These are phyloP conservation scores for Orius insidiosus DNA, from an alignment of 1,140 invertebrate species.

Conservation along the genomic window DNA sequence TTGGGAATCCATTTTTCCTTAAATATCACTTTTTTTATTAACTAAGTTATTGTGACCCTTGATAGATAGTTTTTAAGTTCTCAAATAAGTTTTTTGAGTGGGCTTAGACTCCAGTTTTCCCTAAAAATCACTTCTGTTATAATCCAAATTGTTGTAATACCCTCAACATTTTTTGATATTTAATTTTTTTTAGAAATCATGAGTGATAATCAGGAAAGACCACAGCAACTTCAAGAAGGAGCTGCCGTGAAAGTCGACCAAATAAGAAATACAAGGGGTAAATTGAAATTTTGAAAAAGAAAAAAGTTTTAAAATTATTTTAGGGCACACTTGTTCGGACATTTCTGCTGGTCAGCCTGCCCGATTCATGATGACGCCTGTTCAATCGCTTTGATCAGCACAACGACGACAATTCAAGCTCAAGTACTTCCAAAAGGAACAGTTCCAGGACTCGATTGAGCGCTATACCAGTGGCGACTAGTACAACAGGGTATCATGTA, in stretches of 20 bases:
- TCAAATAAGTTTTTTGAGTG: no score
- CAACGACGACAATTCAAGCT: constrained; percentile 11
- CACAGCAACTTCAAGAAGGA: not conserved
- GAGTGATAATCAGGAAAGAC: constrained; percentile 6
- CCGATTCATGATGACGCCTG: constrained; percentile 9
- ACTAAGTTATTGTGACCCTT: no score
- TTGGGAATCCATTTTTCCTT: no score
- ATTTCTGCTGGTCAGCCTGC: constrained; percentile 6
- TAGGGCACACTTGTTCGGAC: constrained; percentile 12
- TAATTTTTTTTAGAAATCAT: constrained; percentile 3
- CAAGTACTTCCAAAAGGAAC: constrained; percentile 14
- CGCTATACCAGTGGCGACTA: constrained; percentile 13
- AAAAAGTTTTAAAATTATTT: not conserved
- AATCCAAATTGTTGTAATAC: no score
- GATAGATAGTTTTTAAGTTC: no score
- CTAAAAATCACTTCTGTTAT: no score
- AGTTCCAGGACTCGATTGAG: constrained; percentile 6
- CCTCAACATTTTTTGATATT: no score
- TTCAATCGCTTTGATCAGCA: constrained; percentile 8
- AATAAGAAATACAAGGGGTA: constrained; percentile 10
- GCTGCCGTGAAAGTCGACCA: constrained; percentile 13
- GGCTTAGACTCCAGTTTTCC: no score
- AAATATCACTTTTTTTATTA: no score
- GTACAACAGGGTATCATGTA: constrained; percentile 17
- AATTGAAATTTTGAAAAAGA: not conserved